Percentiles rank a stretch among this genome's conserved stretches.
Conservation (phyloP, 2,888 invertebrate genomes). For the Drosophila stalkeri region DNA sequence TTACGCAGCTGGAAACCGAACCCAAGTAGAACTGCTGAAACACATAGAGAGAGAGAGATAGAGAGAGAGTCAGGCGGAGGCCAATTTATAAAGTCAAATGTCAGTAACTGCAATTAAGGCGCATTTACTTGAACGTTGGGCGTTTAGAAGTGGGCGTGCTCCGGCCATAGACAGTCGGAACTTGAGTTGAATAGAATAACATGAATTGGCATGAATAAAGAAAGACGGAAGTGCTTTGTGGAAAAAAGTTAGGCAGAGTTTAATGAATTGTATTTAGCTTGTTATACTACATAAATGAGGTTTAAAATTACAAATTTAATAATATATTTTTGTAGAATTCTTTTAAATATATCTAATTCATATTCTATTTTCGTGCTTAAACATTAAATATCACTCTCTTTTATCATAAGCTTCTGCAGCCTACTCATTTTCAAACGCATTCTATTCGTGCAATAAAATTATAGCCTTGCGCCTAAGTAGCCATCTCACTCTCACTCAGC, state of each 20-base stretch:
- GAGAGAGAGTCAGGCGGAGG: constrained; percentile 22
- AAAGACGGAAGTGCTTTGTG: not conserved
- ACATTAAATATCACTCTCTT: too few relatives aligned
- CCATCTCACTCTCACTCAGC: not conserved
- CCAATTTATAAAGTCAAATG: constrained; percentile 79
- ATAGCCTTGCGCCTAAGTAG: not conserved
- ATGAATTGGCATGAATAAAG: not conserved
- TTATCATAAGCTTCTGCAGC: not conserved
- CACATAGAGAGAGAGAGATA: not conserved
- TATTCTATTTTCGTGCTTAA: too few relatives aligned
- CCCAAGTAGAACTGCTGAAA: not conserved
- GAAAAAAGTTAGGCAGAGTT: not conserved
- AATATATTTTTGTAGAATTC: too few relatives aligned
- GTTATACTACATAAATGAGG: not conserved
- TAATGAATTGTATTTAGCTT: not conserved
- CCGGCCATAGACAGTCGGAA: not conserved
- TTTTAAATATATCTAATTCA: too few relatives aligned
- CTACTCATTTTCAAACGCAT: not conserved
- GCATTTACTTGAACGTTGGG: constrained; percentile 47
- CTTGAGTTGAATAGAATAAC: constrained; percentile 3
- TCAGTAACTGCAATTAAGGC: constrained; percentile 79
- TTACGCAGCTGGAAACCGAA: constrained; percentile 63
- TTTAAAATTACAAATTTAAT: too few relatives aligned
- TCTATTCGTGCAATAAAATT: not conserved
- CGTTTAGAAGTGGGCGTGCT: constrained; percentile 4